phyloP scores from a whole-genome alignment of 2,888 invertebrate species.

The Stictocephala bisonia region DNA sequence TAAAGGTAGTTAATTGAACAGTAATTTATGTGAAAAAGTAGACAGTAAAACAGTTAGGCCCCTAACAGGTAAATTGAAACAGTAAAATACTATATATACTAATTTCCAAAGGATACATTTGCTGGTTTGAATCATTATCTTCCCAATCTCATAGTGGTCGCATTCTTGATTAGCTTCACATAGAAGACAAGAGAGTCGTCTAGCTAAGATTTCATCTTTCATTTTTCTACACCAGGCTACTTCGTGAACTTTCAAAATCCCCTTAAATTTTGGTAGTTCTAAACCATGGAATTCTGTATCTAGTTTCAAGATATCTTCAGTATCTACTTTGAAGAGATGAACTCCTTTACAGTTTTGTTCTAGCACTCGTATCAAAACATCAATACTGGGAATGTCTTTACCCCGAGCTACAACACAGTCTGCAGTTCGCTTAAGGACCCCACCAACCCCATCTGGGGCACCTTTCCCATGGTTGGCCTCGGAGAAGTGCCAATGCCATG shows the following conservation, averaged over 20 bases:
- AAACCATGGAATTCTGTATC: background rate
- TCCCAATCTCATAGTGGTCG: background rate
- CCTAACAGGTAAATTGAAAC: constrained; percentile 2
- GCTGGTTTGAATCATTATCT: constrained; percentile 9
- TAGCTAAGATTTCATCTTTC: background rate
- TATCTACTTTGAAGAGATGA: background rate
- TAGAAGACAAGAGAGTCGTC: constrained; percentile 5
- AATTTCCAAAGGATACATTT: background rate
- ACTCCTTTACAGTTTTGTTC: background rate
- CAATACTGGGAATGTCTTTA: too few species aligned
- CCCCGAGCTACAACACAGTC: too few species aligned
- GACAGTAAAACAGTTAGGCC: background rate
- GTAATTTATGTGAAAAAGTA: background rate
- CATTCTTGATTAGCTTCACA: constrained; percentile 1
- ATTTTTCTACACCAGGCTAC: background rate
- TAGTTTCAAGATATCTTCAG: background rate
- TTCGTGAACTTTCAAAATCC: background rate
- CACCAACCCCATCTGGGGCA: too few species aligned
- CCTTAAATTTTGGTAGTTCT: background rate
- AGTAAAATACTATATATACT: constrained; percentile 7
- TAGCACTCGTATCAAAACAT: too few species aligned
- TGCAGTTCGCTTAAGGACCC: too few species aligned
- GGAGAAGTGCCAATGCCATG: background rate
- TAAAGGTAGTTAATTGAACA: background rate
- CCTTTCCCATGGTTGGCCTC: too few species aligned